Conservation (phyloP, 2,797 vertebrate species). For the Falco berigora region DNA sequence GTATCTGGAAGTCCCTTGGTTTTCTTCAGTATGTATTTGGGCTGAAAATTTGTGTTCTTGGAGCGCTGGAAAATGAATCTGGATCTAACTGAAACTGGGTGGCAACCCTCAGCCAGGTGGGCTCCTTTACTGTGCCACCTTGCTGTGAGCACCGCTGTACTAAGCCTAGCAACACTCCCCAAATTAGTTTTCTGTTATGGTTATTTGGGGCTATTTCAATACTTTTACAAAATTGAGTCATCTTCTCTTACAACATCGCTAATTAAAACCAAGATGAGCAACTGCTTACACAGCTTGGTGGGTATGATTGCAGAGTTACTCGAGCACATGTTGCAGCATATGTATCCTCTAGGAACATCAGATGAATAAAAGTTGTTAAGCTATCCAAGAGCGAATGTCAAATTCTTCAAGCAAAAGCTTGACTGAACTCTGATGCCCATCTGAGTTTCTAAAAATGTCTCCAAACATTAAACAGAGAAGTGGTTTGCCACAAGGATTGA, state of each 20-base stretch:
- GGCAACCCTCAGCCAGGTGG: background rate
- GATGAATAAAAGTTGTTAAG: background rate
- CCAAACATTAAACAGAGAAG: background rate
- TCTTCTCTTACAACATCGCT: background rate
- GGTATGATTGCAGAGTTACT: background rate
- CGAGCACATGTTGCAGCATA: background rate
- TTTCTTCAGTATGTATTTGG: background rate
- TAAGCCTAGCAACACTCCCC: background rate
- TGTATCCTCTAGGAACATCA: background rate
- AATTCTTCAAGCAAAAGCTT: background rate
- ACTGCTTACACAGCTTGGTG: background rate
- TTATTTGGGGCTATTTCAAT: background rate
- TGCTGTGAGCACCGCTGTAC: background rate
- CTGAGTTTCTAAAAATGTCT: background rate
- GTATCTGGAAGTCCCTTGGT: background rate
- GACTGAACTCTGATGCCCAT: background rate
- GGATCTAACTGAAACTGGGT: background rate
- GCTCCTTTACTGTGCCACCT: background rate
- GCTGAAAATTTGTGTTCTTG: background rate
- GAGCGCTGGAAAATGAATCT: background rate
- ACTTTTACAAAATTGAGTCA: background rate
- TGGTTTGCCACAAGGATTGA: background rate
- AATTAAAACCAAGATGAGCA: conserved; percentile 22
- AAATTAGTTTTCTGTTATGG: background rate
- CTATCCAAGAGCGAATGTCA: background rate